Evolutionary conservation across 2,888 invertebrate species (phyloP), one percentile per base, ranked within the genome.

Genomic region (Aproaerema taeniolella): DNA sequence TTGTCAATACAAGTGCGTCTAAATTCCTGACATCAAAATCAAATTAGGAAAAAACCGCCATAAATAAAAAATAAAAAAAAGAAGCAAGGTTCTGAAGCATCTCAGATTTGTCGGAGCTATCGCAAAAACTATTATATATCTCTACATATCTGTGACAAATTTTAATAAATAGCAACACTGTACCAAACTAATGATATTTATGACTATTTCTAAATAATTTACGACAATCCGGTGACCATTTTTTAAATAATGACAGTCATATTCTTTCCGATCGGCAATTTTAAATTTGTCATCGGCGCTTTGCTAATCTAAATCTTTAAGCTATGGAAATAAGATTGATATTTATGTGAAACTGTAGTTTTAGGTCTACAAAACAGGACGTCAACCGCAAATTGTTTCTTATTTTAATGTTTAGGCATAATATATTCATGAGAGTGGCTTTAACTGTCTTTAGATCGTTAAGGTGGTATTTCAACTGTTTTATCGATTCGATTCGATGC

Each of bases 391-490:
- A 63, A 73, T 68, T 64, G 59, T 68, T 66, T 69, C 53, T 64
- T 64, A 69, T 64, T 64, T 58, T 63, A 69, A 72, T 66, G 62
- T 69, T 61, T 61, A 64, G 52, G 55, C 50, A 56, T 76, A 70
- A 72, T 63, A 58, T 75, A 79, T 79, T 78, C 78, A 77, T 76
- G 71, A 75, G 63, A 65, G 60, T 58, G 59, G 54, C 61, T 52
- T 70, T 67, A 65, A 69, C 68, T 67, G 67, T 74, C 71, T 72
- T 62, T 55, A 69, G 62, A 61, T 74, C 69, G 55, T 74, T 73
- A 67, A 61, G 55, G 59, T 58, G 61, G 63, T 69, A 70, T 72
- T 73, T 71, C 68, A 73, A 72, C 68, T 63, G 61, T 76, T 69
- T 68, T 67, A 67, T 67, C 58, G 55, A 57, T 66, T 72, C 53